phyloP scores from a whole-genome alignment of 1,140 invertebrate genomes.

The Augochlora pura region DNA sequence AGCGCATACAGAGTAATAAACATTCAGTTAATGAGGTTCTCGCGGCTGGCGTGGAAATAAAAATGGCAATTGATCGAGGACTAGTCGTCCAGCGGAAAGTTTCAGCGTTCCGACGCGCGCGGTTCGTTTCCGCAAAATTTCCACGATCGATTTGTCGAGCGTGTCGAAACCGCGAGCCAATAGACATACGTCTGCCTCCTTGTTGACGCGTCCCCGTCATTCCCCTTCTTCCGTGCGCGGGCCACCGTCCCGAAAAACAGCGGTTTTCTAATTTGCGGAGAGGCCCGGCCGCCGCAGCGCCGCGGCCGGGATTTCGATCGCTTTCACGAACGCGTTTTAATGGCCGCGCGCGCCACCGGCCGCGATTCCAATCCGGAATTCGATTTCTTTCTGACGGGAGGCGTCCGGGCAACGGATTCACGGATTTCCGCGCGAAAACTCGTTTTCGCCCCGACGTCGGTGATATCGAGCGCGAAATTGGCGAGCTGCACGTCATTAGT shows the following conservation, averaged over 20 bases:
- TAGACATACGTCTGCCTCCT: background rate
- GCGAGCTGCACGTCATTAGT: background rate
- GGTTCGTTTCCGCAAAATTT: conserved; percentile 38
- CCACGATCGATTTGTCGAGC: conserved; percentile 19
- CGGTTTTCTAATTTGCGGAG: conserved; percentile 44
- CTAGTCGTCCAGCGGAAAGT: conserved; percentile 1
- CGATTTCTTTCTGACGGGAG: conserved; percentile 28
- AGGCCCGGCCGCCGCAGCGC: conserved; percentile 10
- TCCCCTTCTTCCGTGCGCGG: background rate
- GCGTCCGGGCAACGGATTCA: conserved; percentile 27
- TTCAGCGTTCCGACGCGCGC: conserved; percentile 14
- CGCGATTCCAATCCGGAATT: conserved; percentile 44
- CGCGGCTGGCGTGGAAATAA: conserved; percentile 28
- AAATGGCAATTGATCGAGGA: conserved; percentile 37
- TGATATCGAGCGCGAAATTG: conserved; percentile 9
- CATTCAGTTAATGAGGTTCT: background rate
- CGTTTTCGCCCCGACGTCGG: background rate
- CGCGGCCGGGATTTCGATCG: conserved; percentile 36
- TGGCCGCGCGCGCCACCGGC: background rate
- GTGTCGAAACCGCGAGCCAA: conserved; percentile 25
- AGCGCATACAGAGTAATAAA: too few relatives aligned
- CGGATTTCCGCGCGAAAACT: conserved; percentile 7
- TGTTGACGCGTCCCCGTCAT: background rate
- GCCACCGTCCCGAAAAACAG: background rate
- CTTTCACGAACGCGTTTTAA: conserved; percentile 19